Evolutionary conservation across 2,888 invertebrate species (phyloP).

Genomic region (Hanleya hanleyi): DNA sequence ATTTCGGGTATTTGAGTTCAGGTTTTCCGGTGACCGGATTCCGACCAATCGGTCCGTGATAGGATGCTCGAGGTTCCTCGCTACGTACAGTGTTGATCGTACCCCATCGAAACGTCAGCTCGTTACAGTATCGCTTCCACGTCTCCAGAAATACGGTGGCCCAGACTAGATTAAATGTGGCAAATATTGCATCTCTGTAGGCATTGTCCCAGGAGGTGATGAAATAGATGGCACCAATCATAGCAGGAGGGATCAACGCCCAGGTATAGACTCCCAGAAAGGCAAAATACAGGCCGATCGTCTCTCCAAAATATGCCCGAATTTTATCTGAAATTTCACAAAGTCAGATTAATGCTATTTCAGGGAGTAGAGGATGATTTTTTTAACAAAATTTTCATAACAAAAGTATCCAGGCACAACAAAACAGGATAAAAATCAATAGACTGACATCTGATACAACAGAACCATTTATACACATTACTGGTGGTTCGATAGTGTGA

Average conservation of each 20-base stretch:
- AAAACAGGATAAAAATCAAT: no score
- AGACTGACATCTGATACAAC: no score
- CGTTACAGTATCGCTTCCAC: conserved; percentile 84
- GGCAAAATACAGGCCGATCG: conserved; percentile 83
- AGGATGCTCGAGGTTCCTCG: conserved; percentile 81
- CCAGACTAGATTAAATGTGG: conserved; percentile 85
- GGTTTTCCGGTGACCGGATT: conserved; percentile 81
- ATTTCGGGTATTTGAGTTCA: conserved; percentile 80
- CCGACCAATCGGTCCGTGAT: conserved; percentile 77
- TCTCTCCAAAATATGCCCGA: conserved; percentile 83
- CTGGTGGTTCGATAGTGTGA: no score
- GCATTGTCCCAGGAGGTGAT: conserved; percentile 75
- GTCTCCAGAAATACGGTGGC: conserved; percentile 82
- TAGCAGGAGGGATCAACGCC: conserved; percentile 80
- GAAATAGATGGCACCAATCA: conserved; percentile 77
- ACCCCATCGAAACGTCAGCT: conserved; percentile 84
- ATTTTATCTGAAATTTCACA: conserved; percentile 78
- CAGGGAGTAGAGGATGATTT: no score
- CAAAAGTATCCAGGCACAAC: no score
- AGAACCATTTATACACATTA: no score
- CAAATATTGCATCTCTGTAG: conserved; percentile 78
- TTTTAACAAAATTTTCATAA: no score
- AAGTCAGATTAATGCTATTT: no score
- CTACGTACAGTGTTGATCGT: conserved; percentile 76
- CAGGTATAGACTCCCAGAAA: conserved; percentile 84